Base-by-base conservation (phyloP, 2,888 invertebrate species). In the Branchellion lobata region DNA sequence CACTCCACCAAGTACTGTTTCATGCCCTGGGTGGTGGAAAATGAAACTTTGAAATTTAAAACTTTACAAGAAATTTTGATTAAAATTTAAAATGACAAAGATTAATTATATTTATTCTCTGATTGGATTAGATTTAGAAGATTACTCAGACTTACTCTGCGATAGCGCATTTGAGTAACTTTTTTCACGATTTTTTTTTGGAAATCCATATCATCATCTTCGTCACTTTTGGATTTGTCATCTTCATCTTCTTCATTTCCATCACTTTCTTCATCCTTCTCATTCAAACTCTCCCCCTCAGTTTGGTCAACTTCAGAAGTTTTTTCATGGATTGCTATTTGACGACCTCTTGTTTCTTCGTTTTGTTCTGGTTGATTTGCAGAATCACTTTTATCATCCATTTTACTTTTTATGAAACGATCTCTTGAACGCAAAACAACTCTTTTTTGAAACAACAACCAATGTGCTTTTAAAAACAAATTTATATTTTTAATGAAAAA, bases 1-100 rank as follows among this genome's bases (percentile, higher is more conserved):
- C 80, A 80, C 24, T 47, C 61, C 47, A 80, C 69, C 65, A 65
- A 76, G 51, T 80, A 80, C 65, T 80, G 80, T 65, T 80, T 80
- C 51, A 72, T 80, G 34, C 68, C 75, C 80, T 80, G 76, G 0
- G 8, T 47, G 29, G 2, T 18, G n/a, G n/a, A 34, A 72, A 72
- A 36, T 31, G 34, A 14, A 14, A 11, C 29, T 72, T 8, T 27
- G 29, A 29, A 14, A 14, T 11, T 11, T 8, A 11, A 11, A 14
- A 65, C n/a, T n/a, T 27, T 65, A n/a, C 8, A 47, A 14, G 8
- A 18, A 18, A 47, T 47, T 8, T 18, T 47, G 11, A 14, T 14
- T 47, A 14, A 14, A 14, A 47, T 47, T 47, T 47, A 47, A 18
- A 14, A 8, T 14, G 18, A 47, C 47, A 14, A 14, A 14, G 47